Evolutionary conservation across 2,113 vertebrate genomes (phyloP).

Genomic region (Drymodes brunneopygia): DNA sequence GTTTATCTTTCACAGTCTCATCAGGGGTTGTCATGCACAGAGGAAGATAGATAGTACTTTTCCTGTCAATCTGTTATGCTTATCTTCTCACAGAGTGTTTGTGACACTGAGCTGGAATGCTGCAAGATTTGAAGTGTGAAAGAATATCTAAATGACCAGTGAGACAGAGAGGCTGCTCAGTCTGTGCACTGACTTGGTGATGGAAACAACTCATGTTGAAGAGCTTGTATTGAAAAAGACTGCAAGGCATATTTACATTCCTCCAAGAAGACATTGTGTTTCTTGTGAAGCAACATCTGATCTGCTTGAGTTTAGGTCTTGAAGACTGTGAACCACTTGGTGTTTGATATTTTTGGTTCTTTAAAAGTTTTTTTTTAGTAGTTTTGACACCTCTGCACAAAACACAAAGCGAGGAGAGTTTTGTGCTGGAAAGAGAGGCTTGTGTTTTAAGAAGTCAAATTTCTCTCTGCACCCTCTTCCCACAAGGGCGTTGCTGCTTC

Average conservation of each 20-base stretch:
- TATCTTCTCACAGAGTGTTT: background rate
- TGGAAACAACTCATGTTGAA: background rate
- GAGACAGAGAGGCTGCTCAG: background rate
- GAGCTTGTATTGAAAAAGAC: background rate
- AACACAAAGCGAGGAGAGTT: background rate
- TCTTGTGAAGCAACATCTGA: background rate
- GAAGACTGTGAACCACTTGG: background rate
- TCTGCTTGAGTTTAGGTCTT: background rate
- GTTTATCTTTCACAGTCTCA: background rate
- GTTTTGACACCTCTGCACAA: background rate
- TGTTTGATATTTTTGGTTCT: background rate
- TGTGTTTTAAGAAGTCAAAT: background rate
- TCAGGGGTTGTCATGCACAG: background rate
- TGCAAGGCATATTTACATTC: background rate
- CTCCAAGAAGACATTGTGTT: background rate
- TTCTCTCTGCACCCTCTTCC: background rate
- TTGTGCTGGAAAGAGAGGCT: background rate
- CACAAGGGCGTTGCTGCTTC: background rate
- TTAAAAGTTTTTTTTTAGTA: background rate
- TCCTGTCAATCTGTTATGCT: background rate
- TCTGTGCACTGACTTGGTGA: background rate
- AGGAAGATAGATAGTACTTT: background rate
- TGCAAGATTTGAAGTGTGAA: background rate
- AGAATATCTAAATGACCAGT: background rate
- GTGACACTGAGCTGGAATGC: constrained; percentile 26